These are phyloP conservation scores for Andrena flavipes DNA, from an alignment of 2,888 invertebrate species.

Conservation along the genomic window DNA sequence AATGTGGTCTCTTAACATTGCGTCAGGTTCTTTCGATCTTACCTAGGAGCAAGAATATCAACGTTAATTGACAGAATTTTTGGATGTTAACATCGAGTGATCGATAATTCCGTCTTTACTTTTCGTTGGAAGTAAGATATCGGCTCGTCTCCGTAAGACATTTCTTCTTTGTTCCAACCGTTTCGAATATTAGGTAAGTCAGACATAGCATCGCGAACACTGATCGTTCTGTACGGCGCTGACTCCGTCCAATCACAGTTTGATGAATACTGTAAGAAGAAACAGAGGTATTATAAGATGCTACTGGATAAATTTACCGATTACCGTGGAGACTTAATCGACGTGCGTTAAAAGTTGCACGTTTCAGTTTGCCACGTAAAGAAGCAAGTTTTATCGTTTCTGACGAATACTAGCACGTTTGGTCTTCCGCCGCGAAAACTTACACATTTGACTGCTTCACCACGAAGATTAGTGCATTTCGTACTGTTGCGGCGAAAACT, in stretches of 20 bases:
- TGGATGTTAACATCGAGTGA: no score
- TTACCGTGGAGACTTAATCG: background rate
- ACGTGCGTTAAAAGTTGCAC: no score
- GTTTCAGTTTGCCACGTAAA: no score
- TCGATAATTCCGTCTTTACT: slow-evolving; percentile 71
- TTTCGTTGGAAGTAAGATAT: slow-evolving; percentile 91
- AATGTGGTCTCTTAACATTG: slow-evolving; percentile 90
- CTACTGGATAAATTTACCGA: background rate
- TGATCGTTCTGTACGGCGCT: slow-evolving; percentile 92
- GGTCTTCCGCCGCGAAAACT: no score
- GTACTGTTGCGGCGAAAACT: no score
- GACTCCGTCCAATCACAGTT: slow-evolving; percentile 89
- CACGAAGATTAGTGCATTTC: no score
- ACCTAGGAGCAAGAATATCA: slow-evolving; percentile 83
- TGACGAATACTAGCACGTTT: no score
- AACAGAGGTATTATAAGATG: background rate
- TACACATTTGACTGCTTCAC: no score
- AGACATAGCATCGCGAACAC: slow-evolving; percentile 92
- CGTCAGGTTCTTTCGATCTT: slow-evolving; percentile 87
- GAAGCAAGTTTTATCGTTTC: no score
- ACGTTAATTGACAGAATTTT: background rate
- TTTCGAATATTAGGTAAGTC: slow-evolving; percentile 92
- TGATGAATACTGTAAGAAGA: slow-evolving; percentile 78
- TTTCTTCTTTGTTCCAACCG: slow-evolving; percentile 90
- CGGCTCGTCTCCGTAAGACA: slow-evolving; percentile 90